These are phyloP conservation scores for Lordiphosa andalusiaca DNA, from an alignment of 2,888 invertebrate species.

Conservation along the genomic window DNA sequence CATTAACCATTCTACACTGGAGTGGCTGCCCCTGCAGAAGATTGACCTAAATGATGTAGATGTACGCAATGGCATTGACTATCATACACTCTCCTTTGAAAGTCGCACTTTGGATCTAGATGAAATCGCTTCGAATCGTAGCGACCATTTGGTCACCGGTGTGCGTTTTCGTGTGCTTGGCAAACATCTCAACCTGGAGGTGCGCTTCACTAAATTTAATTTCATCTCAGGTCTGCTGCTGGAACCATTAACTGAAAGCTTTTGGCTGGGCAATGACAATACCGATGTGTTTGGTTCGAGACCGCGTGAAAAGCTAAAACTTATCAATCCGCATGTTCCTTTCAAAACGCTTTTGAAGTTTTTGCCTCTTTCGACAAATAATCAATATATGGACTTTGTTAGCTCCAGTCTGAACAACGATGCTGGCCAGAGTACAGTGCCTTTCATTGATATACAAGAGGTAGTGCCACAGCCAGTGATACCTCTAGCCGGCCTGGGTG, in stretches of 20 bases:
- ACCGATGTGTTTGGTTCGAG: slow-evolving; percentile 84
- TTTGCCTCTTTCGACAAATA: slow-evolving; percentile 83
- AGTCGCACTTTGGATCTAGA: slow-evolving; percentile 90
- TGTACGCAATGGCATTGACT: slow-evolving; percentile 85
- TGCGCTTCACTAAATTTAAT: slow-evolving; percentile 88
- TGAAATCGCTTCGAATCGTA: slow-evolving; percentile 84
- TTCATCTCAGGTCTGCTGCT: slow-evolving; percentile 86
- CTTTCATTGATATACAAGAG: slow-evolving; percentile 89
- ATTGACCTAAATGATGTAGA: slow-evolving; percentile 82
- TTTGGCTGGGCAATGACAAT: slow-evolving; percentile 91
- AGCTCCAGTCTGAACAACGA: slow-evolving; percentile 87
- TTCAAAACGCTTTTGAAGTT: slow-evolving; percentile 81
- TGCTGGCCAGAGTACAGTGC: slow-evolving; percentile 90
- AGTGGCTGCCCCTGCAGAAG: slow-evolving; percentile 87
- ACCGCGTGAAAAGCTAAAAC: slow-evolving; percentile 82
- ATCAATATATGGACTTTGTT: slow-evolving; percentile 86
- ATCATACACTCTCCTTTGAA: slow-evolving; percentile 88
- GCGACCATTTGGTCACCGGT: slow-evolving; percentile 86
- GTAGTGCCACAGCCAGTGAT: slow-evolving; percentile 85
- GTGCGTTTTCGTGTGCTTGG: slow-evolving; percentile 88
- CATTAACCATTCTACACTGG: slow-evolving; percentile 83
- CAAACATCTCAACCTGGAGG: slow-evolving; percentile 91
- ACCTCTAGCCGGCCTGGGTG: slow-evolving; percentile 88
- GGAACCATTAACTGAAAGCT: slow-evolving; percentile 83
- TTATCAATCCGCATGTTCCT: slow-evolving; percentile 85